Percentiles rank a stretch among this genome's conserved stretches.
phyloP scores from a whole-genome alignment of 2,888 invertebrate genomes.

The Eurytoma adleriae region DNA sequence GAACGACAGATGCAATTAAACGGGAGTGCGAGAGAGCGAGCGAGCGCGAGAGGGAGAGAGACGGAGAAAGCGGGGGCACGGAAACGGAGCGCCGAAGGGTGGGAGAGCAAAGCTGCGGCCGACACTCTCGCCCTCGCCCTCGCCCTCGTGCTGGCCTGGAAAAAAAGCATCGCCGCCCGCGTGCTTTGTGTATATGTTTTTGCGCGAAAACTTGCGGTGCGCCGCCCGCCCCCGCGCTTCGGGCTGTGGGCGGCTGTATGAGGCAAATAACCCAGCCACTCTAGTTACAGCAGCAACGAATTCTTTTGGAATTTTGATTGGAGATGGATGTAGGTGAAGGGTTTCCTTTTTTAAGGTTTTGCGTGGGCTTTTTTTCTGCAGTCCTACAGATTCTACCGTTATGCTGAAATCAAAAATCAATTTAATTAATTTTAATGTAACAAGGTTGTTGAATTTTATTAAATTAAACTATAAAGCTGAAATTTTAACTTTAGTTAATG shows the following conservation, averaged over 20 bases:
- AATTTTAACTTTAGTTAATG: too few relatives aligned
- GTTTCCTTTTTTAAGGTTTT: background rate
- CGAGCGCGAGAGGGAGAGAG: conserved; percentile 13
- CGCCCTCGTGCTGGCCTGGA: background rate
- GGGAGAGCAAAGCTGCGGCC: conserved; percentile 13
- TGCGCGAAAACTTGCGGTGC: conserved; percentile 8
- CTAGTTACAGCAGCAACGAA: background rate
- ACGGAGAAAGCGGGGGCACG: background rate
- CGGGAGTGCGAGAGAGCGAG: conserved; percentile 37
- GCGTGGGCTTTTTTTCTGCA: background rate
- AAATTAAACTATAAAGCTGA: too few relatives aligned
- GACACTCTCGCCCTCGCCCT: background rate
- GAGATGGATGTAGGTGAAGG: background rate
- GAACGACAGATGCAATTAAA: conserved; percentile 64
- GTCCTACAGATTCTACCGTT: too few relatives aligned
- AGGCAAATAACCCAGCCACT: background rate
- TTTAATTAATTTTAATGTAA: too few relatives aligned
- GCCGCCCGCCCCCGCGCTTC: background rate
- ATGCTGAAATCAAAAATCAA: too few relatives aligned
- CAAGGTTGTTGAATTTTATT: too few relatives aligned
- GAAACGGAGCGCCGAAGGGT: background rate
- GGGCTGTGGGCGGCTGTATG: background rate
- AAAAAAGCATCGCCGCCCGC: conserved; percentile 14
- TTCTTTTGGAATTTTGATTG: conserved; percentile 6
- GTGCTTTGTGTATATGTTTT: conserved; percentile 14